These are phyloP conservation scores for Hestina assimilis DNA, from an alignment of 1,140 invertebrate species.

Conservation along the genomic window DNA sequence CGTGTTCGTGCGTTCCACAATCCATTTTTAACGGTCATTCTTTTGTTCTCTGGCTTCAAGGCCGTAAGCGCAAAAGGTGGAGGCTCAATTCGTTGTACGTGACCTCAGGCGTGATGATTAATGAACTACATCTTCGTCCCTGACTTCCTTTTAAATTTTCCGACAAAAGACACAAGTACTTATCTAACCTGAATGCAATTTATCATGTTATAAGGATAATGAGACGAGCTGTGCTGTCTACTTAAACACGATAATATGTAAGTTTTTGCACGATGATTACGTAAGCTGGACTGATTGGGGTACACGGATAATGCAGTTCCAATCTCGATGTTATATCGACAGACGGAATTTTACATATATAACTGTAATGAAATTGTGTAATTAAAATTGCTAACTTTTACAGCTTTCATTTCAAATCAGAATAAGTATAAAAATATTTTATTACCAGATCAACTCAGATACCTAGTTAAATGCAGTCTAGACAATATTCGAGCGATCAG, in stretches of 20 bases:
- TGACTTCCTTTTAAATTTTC: constrained; percentile 22
- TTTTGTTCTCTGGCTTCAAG: constrained; percentile 27
- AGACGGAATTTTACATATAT: no score
- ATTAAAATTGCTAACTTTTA: no score
- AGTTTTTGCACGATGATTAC: no score
- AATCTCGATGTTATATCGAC: no score
- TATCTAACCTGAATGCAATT: constrained; percentile 17
- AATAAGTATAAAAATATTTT: no score
- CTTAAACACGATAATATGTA: neutral
- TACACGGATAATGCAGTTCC: no score
- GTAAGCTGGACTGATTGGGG: no score
- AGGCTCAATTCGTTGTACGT: constrained; percentile 22
- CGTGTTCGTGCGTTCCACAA: constrained; percentile 8
- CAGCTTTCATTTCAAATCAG: no score
- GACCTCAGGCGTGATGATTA: constrained; percentile 30
- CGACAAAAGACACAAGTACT: constrained; percentile 19
- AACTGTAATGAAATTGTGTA: no score
- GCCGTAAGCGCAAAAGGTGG: constrained; percentile 16
- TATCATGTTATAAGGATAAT: constrained; percentile 7
- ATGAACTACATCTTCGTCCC: constrained; percentile 26
- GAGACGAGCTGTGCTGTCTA: neutral
- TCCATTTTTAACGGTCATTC: constrained; percentile 25
- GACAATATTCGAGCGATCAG: neutral
- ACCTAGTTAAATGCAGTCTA: neutral
- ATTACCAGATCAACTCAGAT: no score